Conservation (phyloP, 92 coral and sea anemone genomes). For the Galaxea fascicularis region DNA sequence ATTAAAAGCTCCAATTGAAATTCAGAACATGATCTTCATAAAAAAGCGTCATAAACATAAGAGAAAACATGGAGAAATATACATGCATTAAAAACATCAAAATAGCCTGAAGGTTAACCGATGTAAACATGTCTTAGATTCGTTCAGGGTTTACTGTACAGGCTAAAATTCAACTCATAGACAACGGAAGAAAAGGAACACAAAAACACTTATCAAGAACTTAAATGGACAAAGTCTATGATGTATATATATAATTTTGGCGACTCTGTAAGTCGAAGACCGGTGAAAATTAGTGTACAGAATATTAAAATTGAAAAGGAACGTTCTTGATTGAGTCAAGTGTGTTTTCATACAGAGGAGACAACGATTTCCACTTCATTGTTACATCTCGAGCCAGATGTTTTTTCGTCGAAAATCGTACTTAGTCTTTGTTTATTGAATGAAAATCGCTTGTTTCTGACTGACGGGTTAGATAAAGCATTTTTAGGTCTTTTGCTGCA, state of each 20-base stretch:
- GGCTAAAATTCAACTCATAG: constrained; percentile 53
- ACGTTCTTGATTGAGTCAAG: constrained; percentile 49
- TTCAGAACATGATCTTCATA: constrained; percentile 33
- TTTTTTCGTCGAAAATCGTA: constrained; percentile 46
- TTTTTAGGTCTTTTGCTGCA: constrained; percentile 9
- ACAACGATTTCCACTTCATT: constrained; percentile 39
- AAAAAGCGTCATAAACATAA: neutral
- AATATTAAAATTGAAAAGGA: constrained; percentile 74
- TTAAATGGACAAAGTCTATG: constrained; percentile 66
- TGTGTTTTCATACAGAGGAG: constrained; percentile 28
- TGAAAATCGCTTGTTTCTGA: constrained; percentile 35
- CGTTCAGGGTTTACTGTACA: constrained; percentile 48
- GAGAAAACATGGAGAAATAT: constrained; percentile 18
- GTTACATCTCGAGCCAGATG: constrained; percentile 75
- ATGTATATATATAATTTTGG: constrained; percentile 68
- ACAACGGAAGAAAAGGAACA: constrained; percentile 66
- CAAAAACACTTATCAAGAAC: constrained; percentile 44
- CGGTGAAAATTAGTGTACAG: constrained; percentile 70
- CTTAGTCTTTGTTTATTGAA: constrained; percentile 40
- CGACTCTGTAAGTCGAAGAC: constrained; percentile 40
- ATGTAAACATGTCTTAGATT: constrained; percentile 73
- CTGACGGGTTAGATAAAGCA: constrained; percentile 36
- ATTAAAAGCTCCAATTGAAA: constrained; percentile 37
- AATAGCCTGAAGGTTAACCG: constrained; percentile 38
- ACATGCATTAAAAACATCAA: constrained; percentile 32